These are phyloP conservation scores for Sepioteuthis lessoniana DNA, from an alignment of 2,888 invertebrate genomes.

Conservation along the genomic window DNA sequence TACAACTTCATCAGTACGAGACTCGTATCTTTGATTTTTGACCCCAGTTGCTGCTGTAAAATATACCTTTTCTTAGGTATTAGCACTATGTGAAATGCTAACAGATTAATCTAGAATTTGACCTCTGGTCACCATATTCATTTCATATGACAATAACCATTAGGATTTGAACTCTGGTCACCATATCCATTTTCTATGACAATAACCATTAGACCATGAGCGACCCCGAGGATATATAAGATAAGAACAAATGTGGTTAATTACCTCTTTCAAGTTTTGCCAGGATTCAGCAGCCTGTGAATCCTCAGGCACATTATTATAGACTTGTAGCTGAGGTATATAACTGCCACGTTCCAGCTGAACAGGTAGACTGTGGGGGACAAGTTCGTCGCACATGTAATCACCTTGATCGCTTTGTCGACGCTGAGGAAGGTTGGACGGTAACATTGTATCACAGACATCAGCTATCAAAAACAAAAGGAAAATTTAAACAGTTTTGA, in stretches of 20 bases:
- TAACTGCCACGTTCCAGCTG: constrained; percentile 44
- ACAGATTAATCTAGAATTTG: too few species aligned
- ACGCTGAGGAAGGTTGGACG: constrained; percentile 6
- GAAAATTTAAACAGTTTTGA: neutral
- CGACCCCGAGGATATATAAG: too few species aligned
- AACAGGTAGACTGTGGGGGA: constrained; percentile 37
- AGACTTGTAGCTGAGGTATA: constrained; percentile 52
- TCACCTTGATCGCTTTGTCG: constrained; percentile 24
- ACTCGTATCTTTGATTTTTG: too few species aligned
- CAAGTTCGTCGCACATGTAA: constrained; percentile 10
- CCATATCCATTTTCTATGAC: too few species aligned
- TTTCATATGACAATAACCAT: too few species aligned
- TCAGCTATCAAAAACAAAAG: neutral
- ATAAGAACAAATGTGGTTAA: neutral
- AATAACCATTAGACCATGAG: too few species aligned
- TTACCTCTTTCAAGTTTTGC: constrained; percentile 67
- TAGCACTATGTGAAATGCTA: too few species aligned
- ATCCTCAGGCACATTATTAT: constrained; percentile 60
- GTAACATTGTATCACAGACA: constrained; percentile 40
- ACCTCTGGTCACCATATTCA: too few species aligned
- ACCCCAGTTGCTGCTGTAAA: too few species aligned
- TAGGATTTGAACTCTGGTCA: too few species aligned
- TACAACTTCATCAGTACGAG: too few species aligned
- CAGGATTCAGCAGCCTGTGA: constrained; percentile 67
- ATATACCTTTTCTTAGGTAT: too few species aligned